Percentiles rank a stretch among this genome's conserved stretches.
Conservation (phyloP, 1,140 invertebrate genomes). For the Megalonaias nervosa region DNA sequence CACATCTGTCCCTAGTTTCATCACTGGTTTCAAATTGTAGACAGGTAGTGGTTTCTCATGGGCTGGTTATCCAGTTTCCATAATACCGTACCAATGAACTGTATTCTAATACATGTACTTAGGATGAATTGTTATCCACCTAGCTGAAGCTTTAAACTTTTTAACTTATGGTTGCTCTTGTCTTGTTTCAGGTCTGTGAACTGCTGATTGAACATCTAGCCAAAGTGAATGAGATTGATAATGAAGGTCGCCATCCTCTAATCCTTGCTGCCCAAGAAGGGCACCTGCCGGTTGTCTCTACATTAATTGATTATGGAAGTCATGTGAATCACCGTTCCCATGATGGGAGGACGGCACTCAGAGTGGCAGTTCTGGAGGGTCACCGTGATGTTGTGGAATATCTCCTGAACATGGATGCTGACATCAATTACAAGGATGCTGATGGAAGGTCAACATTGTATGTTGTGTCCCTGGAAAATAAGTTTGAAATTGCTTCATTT, state of each 20-base stretch:
- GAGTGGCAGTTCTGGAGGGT: slow-evolving; percentile 86
- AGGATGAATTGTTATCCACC: too few species aligned
- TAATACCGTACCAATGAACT: too few species aligned
- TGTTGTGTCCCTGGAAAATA: slow-evolving; percentile 91
- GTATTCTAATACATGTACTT: too few species aligned
- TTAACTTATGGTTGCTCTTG: too few species aligned
- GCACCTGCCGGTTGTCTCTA: slow-evolving; percentile 59
- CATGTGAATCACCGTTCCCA: slow-evolving; percentile 88
- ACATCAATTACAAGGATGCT: slow-evolving; percentile 91
- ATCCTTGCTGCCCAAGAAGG: slow-evolving; percentile 70
- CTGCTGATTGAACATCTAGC: slow-evolving; percentile 92
- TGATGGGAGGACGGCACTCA: slow-evolving; percentile 90
- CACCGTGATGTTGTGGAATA: slow-evolving; percentile 81
- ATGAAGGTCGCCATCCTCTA: slow-evolving; percentile 76
- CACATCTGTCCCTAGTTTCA: too few species aligned
- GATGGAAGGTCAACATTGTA: slow-evolving; percentile 94
- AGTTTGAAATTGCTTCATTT: slow-evolving; percentile 81
- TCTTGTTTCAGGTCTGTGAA: slow-evolving; percentile 69
- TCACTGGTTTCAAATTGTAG: too few species aligned
- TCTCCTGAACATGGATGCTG: slow-evolving; percentile 79
- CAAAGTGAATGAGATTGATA: slow-evolving; percentile 91
- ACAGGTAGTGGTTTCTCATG: too few species aligned
- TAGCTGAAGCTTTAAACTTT: too few species aligned
- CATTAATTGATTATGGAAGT: slow-evolving; percentile 58
- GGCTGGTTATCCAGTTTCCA: too few species aligned